These are phyloP conservation scores for Bettongia penicillata DNA, from an alignment of 2,113 vertebrate genomes.

Conservation along the genomic window DNA sequence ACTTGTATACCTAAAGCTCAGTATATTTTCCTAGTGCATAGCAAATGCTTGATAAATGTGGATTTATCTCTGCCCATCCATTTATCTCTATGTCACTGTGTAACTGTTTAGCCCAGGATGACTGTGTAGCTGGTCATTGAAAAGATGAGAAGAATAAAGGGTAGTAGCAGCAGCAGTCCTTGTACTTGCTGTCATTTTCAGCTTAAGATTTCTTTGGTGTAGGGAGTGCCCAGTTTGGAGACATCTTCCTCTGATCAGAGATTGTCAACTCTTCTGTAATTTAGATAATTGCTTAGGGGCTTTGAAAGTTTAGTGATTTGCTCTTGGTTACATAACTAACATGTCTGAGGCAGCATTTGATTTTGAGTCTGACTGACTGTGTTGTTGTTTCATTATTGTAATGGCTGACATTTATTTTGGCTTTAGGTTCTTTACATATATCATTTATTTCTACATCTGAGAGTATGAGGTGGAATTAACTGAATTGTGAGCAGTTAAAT, in stretches of 20 bases:
- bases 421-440: background rate
- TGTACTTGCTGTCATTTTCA: background rate
- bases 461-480: background rate
- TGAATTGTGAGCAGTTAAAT: background rate
- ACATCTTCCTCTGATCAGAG: background rate
- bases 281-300: background rate
- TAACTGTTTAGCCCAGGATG: background rate
- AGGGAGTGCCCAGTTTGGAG: background rate
- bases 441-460: background rate
- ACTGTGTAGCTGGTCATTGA: background rate
- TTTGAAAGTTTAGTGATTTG: background rate
- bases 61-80: background rate
- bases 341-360: background rate
- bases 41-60: background rate
- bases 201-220: background rate
- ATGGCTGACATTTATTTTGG: background rate
- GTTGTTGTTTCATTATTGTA: background rate
- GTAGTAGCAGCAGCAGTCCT: background rate
- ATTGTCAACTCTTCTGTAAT: background rate
- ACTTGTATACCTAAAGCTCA: background rate
- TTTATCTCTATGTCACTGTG: background rate
- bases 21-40: background rate
- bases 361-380: background rate
- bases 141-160: background rate
- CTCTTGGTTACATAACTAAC: background rate